These are phyloP conservation scores for Hipposideros armiger DNA, from an alignment of 2,113 vertebrate genomes.

Conservation along the genomic window DNA sequence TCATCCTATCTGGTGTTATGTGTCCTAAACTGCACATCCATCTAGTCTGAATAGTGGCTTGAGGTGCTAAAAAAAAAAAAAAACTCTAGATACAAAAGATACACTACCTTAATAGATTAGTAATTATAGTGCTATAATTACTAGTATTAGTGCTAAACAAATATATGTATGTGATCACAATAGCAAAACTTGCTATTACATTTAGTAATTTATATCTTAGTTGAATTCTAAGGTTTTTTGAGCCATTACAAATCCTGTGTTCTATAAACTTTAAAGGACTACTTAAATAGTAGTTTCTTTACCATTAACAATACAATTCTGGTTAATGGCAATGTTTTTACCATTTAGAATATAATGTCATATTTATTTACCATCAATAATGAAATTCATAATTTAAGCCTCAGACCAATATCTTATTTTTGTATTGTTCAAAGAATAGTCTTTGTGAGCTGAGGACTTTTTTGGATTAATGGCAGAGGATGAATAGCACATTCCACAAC, in stretches of 20 bases:
- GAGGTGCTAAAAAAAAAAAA: background rate
- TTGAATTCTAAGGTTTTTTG: conserved; percentile 35
- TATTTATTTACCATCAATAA: background rate
- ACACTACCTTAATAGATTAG: background rate
- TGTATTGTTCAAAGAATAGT: background rate
- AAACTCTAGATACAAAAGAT: background rate
- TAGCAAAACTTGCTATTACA: background rate
- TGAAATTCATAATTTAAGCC: background rate
- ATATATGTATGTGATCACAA: background rate
- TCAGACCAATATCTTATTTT: background rate
- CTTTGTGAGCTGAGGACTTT: background rate
- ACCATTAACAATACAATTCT: background rate
- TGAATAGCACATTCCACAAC: background rate
- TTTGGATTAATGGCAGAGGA: background rate
- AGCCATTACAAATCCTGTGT: background rate
- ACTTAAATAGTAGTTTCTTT: background rate
- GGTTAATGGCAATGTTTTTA: no score
- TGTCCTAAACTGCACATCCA: background rate
- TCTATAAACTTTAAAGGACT: conserved; percentile 5
- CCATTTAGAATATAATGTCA: background rate
- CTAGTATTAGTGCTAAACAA: background rate
- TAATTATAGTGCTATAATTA: background rate
- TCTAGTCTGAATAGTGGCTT: background rate
- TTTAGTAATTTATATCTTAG: background rate
- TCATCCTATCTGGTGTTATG: background rate